These are phyloP conservation scores for Marcusenius ussheri DNA, from an alignment of 2,113 vertebrate species.

Conservation along the genomic window DNA sequence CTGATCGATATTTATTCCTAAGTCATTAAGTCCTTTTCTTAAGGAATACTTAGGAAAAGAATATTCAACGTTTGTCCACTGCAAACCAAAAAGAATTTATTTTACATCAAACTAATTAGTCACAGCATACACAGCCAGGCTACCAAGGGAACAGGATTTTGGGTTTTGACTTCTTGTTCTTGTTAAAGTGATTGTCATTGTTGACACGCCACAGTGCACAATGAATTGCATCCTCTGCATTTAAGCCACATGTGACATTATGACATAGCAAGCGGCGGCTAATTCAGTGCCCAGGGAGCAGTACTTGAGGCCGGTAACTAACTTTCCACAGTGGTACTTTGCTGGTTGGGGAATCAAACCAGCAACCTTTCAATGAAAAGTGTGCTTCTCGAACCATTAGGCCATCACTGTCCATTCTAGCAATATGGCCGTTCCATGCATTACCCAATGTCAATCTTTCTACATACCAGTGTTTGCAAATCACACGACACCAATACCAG, in stretches of 20 bases:
- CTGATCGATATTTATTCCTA: neutral
- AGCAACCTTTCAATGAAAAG: neutral
- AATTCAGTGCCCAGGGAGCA: neutral
- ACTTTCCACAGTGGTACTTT: neutral
- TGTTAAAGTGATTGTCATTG: neutral
- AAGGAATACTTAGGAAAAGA: neutral
- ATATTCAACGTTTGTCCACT: neutral
- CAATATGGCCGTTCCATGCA: neutral
- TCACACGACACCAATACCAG: neutral
- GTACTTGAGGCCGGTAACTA: neutral
- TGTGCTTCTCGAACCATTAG: neutral
- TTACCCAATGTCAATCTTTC: neutral
- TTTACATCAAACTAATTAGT: neutral
- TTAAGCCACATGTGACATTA: neutral
- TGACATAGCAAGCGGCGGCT: neutral
- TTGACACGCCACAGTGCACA: neutral
- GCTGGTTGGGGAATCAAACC: neutral
- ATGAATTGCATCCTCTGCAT: neutral
- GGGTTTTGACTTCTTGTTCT: neutral
- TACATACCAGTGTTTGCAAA: neutral
- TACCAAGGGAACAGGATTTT: neutral
- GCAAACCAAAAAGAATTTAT: neutral
- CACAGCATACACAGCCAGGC: neutral
- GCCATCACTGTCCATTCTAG: neutral
- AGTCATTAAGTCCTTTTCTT: neutral